Conservation (phyloP, 2,113 vertebrate species). For the Cavia aperea region DNA sequence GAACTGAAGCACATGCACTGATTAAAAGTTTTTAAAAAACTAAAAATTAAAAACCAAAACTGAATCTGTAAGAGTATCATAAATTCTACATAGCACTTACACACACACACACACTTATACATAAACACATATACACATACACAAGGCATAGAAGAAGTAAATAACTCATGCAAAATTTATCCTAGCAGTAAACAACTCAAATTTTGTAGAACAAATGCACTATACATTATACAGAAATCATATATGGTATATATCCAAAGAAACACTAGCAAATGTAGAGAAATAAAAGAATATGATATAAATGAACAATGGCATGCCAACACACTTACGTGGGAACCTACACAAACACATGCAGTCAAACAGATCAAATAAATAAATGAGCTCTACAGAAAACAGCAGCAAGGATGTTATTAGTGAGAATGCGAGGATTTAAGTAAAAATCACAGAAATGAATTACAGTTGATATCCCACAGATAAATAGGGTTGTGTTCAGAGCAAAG, state of each 20-base stretch:
- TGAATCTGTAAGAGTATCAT: not conserved
- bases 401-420: not conserved
- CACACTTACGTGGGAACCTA: not conserved
- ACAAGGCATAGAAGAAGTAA: not conserved
- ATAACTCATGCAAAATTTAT: not conserved
- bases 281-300: not conserved
- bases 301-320: not conserved
- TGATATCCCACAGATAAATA: fast-evolving
- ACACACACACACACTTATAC: no score
- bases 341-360: not conserved
- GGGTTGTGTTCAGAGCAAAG: not conserved
- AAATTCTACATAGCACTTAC: not conserved
- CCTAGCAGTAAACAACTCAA: not conserved
- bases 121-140: no score
- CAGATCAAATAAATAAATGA: not conserved
- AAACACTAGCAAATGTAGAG: not conserved
- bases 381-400: not conserved
- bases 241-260: not conserved
- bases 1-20: not conserved
- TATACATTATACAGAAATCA: not conserved
- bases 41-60: not conserved
- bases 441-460: not conserved
- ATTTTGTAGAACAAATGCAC: not conserved
- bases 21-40: not conserved
- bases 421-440: not conserved